Conservation (phyloP, 2,888 invertebrate genomes). For the Spatulosminthurus flaviceps region DNA sequence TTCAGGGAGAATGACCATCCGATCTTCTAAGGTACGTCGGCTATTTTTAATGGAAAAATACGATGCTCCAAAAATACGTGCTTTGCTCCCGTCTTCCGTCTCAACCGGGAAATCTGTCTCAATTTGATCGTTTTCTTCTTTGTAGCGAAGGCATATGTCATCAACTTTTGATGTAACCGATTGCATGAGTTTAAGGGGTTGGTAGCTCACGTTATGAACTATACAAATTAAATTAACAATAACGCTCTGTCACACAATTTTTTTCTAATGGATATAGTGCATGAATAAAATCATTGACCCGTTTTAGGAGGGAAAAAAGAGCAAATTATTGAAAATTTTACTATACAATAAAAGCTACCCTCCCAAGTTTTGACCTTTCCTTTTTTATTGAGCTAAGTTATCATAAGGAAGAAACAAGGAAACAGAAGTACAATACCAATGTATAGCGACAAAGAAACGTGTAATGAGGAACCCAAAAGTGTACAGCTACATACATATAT, state of each 20-base stretch:
- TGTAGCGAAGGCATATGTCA: conserved; percentile 75
- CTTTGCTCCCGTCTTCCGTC: conserved; percentile 62
- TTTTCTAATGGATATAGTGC: background rate
- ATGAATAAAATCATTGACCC: background rate
- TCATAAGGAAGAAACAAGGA: too few species aligned
- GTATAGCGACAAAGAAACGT: too few species aligned
- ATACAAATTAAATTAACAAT: background rate
- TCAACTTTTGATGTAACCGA: conserved; percentile 77
- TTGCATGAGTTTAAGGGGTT: conserved; percentile 79
- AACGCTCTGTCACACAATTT: too few species aligned
- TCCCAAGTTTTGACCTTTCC: background rate
- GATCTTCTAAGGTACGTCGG: conserved; percentile 90
- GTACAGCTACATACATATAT: too few species aligned
- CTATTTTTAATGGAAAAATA: conserved; percentile 81
- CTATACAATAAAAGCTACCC: background rate
- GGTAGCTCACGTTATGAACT: conserved; percentile 67
- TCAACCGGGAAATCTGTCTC: conserved; percentile 49
- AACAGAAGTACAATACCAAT: too few species aligned
- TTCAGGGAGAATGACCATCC: conserved; percentile 72
- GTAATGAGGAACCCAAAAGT: too few species aligned
- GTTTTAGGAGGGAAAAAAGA: background rate
- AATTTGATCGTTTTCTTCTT: conserved; percentile 70
- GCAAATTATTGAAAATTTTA: background rate
- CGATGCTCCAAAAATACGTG: conserved; percentile 70
- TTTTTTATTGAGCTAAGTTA: background rate